A percentile compares a stretch with the other conserved stretches of the same genome.
Evolutionary conservation across 2,888 invertebrate species (phyloP).

Genomic region (Cataglyphis albicans): DNA sequence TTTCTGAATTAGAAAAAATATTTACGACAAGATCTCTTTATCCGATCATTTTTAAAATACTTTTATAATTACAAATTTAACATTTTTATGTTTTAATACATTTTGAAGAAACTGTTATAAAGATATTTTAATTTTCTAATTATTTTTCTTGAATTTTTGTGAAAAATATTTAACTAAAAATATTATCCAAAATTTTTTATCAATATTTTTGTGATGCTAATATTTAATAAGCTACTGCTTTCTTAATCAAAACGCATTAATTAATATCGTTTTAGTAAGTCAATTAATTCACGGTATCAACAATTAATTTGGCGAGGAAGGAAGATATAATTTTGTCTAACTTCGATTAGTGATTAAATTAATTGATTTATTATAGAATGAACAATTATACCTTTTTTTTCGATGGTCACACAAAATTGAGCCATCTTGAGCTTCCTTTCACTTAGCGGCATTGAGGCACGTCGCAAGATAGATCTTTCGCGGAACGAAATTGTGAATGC

Average conservation of each 20-base stretch:
- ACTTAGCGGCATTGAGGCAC: conserved; percentile 66
- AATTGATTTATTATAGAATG: not conserved
- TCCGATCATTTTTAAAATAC: not conserved
- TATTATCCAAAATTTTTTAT: not conserved
- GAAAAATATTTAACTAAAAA: not conserved
- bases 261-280: not conserved
- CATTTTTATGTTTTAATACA: not conserved
- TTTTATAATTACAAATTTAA: not conserved
- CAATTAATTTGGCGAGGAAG: not conserved
- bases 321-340: not conserved
- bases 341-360: not conserved
- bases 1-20: conserved; percentile 51
- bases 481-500: conserved; percentile 54
- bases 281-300: too few species aligned
- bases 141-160: not conserved
- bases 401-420: conserved; percentile 62
- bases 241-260: not conserved
- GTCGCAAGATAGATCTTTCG: conserved; percentile 51
- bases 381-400: conserved; percentile 21
- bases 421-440: conserved; percentile 65
- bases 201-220: not conserved
- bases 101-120: not conserved
- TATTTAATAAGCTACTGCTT: not conserved
- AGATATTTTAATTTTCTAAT: not conserved
- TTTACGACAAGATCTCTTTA: not conserved